Base-by-base conservation (phyloP, 1,140 invertebrate genomes). In the Drosophila rhopaloa region DNA sequence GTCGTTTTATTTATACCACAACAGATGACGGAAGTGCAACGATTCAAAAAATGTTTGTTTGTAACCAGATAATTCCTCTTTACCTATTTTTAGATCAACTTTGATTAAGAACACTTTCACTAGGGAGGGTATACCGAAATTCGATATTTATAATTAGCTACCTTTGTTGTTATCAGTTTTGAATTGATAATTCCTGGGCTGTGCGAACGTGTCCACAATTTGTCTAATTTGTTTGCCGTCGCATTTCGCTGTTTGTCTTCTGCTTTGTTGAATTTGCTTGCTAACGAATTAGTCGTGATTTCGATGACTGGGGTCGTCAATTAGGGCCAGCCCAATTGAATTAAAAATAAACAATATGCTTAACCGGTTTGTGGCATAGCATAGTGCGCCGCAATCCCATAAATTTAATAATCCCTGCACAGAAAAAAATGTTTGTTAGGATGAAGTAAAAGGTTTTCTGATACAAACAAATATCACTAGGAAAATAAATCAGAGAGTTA, bases 211-310 rank as follows among this genome's bases (percentile, higher is more conserved):
- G 50, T 56, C 50, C 24, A 47, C 24, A 71, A 66, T 68, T 63
- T 58, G 59, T 59, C 60, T 62, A 78, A 85, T 88, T 79, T 88
- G 75, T 85, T 88, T 85, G 79, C 75, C 32, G 48, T 57, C 75
- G 65, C 83, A 54, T 82, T 81, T 61, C 80, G 66, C 46, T 80
- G 57, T 86, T 80, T 74, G 83, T 55, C 55, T 59, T 81, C 66
- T 68, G 78, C 50, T 58, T 74, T 81, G 70, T 66, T 50, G 63
- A 79, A 82, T 85, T 88, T 88, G 83, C 82, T 78, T 81, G 75
- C 75, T 88, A 79, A 85, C 82, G 61, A 85, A 82, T 85, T 85
- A 85, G 70, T 88, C 79, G 83, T 79, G 79, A 85, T 88, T 82
- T 40, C 51, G 38, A 71, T 51, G 62, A 59, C 65, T 44, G 77